Percentiles rank a stretch among this genome's conserved stretches.
These are phyloP conservation scores for Suillia variegata DNA, from an alignment of 2,888 invertebrate species.

Conservation along the genomic window DNA sequence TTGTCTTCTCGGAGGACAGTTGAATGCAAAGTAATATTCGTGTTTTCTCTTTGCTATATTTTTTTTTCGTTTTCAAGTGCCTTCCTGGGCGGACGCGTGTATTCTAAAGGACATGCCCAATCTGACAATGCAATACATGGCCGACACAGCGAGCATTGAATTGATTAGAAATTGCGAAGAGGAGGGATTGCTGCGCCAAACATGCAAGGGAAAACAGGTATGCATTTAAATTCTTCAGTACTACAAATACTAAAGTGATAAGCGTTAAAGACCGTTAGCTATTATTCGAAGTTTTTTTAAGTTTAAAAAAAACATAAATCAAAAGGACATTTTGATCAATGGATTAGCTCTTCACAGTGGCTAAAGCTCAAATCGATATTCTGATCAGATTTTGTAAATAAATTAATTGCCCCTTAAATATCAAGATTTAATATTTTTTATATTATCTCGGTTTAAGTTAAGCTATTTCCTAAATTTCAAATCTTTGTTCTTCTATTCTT, in stretches of 20 bases:
- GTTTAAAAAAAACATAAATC: too few relatives aligned
- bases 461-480: too few relatives aligned
- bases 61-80: conserved; percentile 65
- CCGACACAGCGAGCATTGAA: conserved; percentile 77
- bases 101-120: conserved; percentile 75
- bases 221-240: conserved; percentile 31
- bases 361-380: too few relatives aligned
- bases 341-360: too few relatives aligned
- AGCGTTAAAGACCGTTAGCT: too few relatives aligned
- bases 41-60: conserved; percentile 1
- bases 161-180: conserved; percentile 77
- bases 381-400: too few relatives aligned
- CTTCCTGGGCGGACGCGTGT: conserved; percentile 79
- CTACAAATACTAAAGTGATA: too few relatives aligned
- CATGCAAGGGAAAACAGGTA: conserved; percentile 78
- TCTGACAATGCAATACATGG: conserved; percentile 75
- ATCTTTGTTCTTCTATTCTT: not conserved
- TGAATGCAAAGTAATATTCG: not conserved
- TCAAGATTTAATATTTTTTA: too few relatives aligned
- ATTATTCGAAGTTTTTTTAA: too few relatives aligned
- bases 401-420: too few relatives aligned
- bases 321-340: too few relatives aligned
- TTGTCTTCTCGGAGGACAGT: not conserved
- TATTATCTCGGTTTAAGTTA: too few relatives aligned
- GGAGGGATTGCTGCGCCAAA: conserved; percentile 73